phyloP scores from a whole-genome alignment of 2,888 invertebrate species.

The Polymixis lichenea region DNA sequence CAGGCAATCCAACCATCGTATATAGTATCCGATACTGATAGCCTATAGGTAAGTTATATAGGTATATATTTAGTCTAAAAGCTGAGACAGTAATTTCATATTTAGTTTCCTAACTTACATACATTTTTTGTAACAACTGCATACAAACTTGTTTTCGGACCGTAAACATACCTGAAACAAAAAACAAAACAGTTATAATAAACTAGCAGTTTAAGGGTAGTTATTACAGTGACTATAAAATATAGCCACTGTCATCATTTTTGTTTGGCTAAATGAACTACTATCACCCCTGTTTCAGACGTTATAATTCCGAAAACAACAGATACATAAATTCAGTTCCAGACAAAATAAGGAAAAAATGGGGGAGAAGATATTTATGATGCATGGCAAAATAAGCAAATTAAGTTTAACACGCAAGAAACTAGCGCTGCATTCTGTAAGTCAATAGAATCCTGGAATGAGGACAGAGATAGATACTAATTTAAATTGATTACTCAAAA shows the following conservation, averaged over 20 bases:
- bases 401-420: constrained; percentile 14
- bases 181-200: constrained; percentile 56
- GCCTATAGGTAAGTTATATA: not conserved
- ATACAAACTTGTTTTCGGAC: not conserved
- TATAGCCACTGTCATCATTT: too few species aligned
- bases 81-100: not conserved
- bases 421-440: not conserved
- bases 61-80: not conserved
- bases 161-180: constrained; percentile 59
- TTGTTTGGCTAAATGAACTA: constrained; percentile 52
- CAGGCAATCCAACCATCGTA: not conserved
- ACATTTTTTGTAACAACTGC: not conserved
- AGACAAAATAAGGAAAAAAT: constrained; percentile 54
- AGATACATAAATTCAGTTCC: constrained; percentile 58
- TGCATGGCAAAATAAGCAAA: constrained; percentile 10
- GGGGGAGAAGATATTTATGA: constrained; percentile 48
- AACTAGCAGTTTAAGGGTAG: constrained; percentile 35
- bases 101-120: constrained; percentile 11
- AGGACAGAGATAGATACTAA: not conserved
- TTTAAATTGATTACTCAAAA: too few species aligned
- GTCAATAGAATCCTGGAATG: constrained; percentile 20
- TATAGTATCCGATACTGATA: not conserved
- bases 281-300: constrained; percentile 35
- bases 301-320: constrained; percentile 61
- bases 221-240: constrained; percentile 30